These are phyloP conservation scores for Zosterops japonicus DNA, from an alignment of 2,113 vertebrate genomes.

Conservation along the genomic window DNA sequence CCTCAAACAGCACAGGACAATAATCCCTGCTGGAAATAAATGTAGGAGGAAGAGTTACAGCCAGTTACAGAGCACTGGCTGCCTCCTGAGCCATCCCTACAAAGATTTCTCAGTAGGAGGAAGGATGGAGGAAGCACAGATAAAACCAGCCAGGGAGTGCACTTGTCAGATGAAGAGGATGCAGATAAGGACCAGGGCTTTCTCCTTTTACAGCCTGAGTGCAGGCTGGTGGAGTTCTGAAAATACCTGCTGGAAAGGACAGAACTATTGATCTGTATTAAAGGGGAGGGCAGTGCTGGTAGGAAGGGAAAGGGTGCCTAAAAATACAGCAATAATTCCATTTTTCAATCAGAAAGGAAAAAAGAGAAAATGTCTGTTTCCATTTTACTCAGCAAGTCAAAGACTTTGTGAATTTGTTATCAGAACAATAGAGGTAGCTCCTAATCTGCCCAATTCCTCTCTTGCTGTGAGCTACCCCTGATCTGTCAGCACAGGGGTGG, in stretches of 20 bases:
- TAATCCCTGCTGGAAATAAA: not conserved
- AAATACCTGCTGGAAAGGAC: not conserved
- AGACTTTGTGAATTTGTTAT: constrained; percentile 3
- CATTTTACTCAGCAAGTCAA: constrained; percentile 1
- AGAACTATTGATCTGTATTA: constrained; percentile 38
- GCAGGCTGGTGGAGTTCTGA: not conserved
- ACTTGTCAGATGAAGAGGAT: not conserved
- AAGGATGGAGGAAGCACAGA: not conserved
- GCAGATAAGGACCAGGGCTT: not conserved
- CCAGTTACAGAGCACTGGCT: not conserved
- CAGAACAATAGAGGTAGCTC: not conserved
- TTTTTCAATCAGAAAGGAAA: not conserved
- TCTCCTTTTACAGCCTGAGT: not conserved
- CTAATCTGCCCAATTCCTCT: not conserved
- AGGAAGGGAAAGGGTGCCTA: not conserved
- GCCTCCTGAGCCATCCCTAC: not conserved
- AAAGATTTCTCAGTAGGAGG: not conserved
- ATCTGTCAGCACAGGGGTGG: not conserved
- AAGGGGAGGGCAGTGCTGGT: not conserved
- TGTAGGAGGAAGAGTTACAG: not conserved
- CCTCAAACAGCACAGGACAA: not conserved
- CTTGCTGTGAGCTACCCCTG: not conserved
- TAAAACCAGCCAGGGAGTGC: not conserved
- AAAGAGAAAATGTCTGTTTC: not conserved
- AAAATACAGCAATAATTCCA: not conserved